These are phyloP conservation scores for Dreissena polymorpha DNA, from an alignment of 1,140 invertebrate species.

Conservation along the genomic window DNA sequence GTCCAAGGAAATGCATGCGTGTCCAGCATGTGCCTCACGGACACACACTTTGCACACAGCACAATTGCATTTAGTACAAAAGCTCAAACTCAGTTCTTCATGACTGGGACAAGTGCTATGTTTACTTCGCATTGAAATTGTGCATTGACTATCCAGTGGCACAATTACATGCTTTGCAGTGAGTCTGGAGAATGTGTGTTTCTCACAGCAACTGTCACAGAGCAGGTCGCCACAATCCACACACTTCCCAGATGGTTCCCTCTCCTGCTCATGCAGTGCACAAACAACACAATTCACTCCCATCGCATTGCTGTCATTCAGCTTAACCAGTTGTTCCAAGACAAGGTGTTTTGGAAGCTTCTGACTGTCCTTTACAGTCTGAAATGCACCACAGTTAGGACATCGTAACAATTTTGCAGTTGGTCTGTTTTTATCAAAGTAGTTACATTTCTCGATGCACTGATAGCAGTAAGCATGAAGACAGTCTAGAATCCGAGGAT, in stretches of 20 bases:
- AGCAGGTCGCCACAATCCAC: slow-evolving; percentile 37
- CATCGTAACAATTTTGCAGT: neutral
- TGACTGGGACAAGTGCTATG: neutral
- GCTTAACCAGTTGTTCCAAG: neutral
- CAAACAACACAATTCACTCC: slow-evolving; percentile 24
- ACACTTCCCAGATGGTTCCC: slow-evolving; percentile 20
- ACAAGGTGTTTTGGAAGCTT: slow-evolving; percentile 12
- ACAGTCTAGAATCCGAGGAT: slow-evolving; percentile 33
- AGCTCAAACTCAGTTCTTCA: neutral
- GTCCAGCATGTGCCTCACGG: neutral
- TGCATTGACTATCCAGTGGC: neutral
- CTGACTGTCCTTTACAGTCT: too few species aligned
- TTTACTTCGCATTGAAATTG: neutral
- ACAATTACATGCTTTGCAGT: slow-evolving; percentile 43
- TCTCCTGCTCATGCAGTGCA: slow-evolving; percentile 21
- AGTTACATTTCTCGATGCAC: slow-evolving; percentile 1
- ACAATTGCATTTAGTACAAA: slow-evolving; percentile 19
- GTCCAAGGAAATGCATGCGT: neutral
- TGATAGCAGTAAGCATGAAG: slow-evolving; percentile 30
- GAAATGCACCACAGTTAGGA: slow-evolving; percentile 9
- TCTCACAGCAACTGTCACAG: slow-evolving; percentile 40
- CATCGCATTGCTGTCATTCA: neutral
- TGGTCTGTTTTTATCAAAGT: too few species aligned
- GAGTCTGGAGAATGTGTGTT: slow-evolving; percentile 40
- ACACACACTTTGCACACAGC: slow-evolving; percentile 24